Percentiles rank a stretch among this genome's conserved stretches.
Conservation (phyloP, 1,140 invertebrate genomes). For the Holotrichia oblita region DNA sequence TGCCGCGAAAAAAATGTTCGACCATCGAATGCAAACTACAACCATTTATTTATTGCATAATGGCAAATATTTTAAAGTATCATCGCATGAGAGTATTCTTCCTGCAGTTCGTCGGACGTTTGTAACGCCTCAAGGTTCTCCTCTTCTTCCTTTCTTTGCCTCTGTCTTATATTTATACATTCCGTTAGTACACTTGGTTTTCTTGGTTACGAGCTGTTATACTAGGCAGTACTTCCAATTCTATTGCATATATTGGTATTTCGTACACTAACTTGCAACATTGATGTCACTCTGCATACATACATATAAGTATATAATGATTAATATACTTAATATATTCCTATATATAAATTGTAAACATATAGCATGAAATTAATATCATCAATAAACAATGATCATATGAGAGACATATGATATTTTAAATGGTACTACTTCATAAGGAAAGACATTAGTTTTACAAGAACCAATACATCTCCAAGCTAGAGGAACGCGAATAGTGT, state of each 20-base stretch:
- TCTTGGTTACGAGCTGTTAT: not conserved
- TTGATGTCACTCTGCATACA: not conserved
- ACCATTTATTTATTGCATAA: constrained; percentile 27
- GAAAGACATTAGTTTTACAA: too few species aligned
- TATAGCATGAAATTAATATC: not conserved
- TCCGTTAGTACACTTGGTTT: constrained; percentile 20
- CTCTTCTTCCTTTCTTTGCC: constrained; percentile 1
- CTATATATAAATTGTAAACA: too few species aligned
- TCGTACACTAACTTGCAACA: too few species aligned
- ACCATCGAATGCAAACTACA: constrained; percentile 16
- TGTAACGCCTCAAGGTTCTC: not conserved
- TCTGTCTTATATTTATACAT: not conserved
- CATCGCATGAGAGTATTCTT: not conserved
- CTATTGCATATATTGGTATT: too few species aligned
- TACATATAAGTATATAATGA: not conserved
- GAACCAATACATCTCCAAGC: not conserved
- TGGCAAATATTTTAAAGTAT: constrained; percentile 36
- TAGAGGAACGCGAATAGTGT: not conserved
- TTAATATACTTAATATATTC: too few species aligned
- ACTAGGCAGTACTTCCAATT: too few species aligned
- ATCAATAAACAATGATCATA: too few species aligned
- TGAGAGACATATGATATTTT: too few species aligned
- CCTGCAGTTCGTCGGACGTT: not conserved
- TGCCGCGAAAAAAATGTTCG: not conserved
- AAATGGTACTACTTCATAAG: too few species aligned